These are phyloP conservation scores for Ylistrum balloti DNA, from an alignment of 1,140 invertebrate species.

Conservation along the genomic window DNA sequence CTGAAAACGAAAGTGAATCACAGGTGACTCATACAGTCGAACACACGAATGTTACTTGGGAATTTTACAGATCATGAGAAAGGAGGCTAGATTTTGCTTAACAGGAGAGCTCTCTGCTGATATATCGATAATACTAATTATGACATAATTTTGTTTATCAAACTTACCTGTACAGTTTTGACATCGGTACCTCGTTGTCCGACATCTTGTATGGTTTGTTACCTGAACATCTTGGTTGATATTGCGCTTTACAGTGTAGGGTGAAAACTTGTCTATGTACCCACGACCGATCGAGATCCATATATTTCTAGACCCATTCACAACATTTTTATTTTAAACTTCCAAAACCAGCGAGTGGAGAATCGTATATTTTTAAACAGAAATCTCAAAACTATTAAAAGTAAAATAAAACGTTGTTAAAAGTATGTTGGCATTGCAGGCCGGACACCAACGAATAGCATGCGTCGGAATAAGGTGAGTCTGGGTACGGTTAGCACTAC, in stretches of 20 bases:
- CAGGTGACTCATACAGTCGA: background rate
- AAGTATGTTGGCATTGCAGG: no score
- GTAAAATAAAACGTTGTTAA: no score
- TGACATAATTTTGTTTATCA: background rate
- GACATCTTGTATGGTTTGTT: conserved; percentile 32
- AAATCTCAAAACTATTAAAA: no score
- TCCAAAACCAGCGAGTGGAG: no score
- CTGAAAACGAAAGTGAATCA: background rate
- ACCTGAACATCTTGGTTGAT: background rate
- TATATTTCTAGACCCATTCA: no score
- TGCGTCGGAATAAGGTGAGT: no score
- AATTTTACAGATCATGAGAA: background rate
- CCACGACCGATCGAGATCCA: no score
- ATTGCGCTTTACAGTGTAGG: background rate
- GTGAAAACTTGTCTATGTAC: no score
- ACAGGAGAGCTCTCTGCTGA: background rate
- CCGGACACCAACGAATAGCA: no score
- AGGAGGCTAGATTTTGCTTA: background rate
- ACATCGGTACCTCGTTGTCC: background rate
- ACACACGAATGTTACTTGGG: background rate
- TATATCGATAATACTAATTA: background rate
- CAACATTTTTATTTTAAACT: no score
- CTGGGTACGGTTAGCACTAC: no score
- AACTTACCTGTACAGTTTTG: background rate
- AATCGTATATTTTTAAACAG: no score